phyloP scores from a whole-genome alignment of 2,113 vertebrate species.

The Stigmatopora argus region DNA sequence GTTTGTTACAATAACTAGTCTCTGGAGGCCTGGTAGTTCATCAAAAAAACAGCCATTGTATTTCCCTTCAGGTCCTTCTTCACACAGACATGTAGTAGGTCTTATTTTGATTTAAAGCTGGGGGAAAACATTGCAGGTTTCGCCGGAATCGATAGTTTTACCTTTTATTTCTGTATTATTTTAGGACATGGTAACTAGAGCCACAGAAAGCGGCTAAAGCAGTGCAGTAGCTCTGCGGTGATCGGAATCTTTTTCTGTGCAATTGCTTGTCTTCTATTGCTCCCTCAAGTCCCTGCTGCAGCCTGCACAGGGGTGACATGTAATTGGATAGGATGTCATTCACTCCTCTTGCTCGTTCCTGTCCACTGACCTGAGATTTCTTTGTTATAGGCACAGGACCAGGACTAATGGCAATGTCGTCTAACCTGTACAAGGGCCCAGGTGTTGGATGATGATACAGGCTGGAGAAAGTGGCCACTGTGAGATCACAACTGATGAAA shows the following conservation, averaged over 20 bases:
- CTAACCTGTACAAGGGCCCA: conserved; percentile 48
- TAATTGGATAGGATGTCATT: conserved; percentile 66
- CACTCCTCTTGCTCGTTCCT: conserved; percentile 48
- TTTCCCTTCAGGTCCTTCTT: conserved; percentile 32
- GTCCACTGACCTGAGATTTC: conserved; percentile 52
- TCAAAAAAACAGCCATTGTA: conserved; percentile 23
- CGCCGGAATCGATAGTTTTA: conserved; percentile 30
- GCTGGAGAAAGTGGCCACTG: conserved; percentile 44
- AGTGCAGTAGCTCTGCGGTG: conserved; percentile 31
- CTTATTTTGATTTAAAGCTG: conserved; percentile 25
- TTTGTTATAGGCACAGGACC: conserved; percentile 39
- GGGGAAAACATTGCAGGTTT: not conserved
- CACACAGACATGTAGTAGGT: conserved; percentile 17
- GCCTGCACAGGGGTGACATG: conserved; percentile 48
- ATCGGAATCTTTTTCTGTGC: conserved; percentile 53
- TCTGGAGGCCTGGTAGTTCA: conserved; percentile 16
- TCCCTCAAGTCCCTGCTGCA: conserved; percentile 38
- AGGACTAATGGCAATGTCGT: conserved; percentile 58
- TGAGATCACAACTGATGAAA: not conserved
- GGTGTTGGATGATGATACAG: conserved; percentile 48
- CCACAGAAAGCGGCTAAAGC: conserved; percentile 5
- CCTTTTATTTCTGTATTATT: conserved; percentile 19
- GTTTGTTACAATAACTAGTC: conserved; percentile 20
- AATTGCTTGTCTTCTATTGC: conserved; percentile 61
- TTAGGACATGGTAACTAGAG: conserved; percentile 25